Evolutionary conservation across 2,888 invertebrate species (phyloP).

Genomic region (Polietes domitor): DNA sequence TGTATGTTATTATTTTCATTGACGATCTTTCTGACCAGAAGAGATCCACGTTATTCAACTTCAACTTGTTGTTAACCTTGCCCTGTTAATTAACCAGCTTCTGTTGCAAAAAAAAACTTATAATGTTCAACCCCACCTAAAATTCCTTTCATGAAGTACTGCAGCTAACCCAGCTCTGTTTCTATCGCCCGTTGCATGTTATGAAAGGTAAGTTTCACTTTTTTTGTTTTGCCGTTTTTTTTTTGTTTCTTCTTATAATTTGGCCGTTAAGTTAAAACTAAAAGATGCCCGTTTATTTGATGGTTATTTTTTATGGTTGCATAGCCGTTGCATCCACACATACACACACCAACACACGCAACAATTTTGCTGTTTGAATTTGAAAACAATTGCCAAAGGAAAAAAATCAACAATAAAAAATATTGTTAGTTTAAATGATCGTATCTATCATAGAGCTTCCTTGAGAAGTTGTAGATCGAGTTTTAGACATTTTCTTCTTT

Average conservation of each 20-base stretch:
- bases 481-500: constrained; percentile 18
- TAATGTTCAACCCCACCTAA: too few species aligned
- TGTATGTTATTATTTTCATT: too few species aligned
- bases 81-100: too few species aligned
- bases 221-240: constrained; percentile 15
- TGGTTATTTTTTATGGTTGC: constrained; percentile 11
- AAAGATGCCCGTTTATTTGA: constrained; percentile 46
- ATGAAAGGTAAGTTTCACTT: constrained; percentile 57
- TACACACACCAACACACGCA: not conserved
- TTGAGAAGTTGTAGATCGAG: constrained; percentile 62
- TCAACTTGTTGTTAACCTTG: too few species aligned
- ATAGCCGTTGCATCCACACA: constrained; percentile 1
- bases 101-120: too few species aligned
- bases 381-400: constrained; percentile 11
- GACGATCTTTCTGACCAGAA: too few species aligned
- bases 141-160: too few species aligned
- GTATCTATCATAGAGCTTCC: constrained; percentile 63
- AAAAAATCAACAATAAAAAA: constrained; percentile 45
- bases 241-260: constrained; percentile 18
- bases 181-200: constrained; percentile 36
- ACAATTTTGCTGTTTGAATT: constrained; percentile 14
- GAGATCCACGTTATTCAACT: too few species aligned
- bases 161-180: not conserved
- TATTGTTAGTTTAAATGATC: constrained; percentile 53
- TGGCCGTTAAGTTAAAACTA: constrained; percentile 16